These are phyloP conservation scores for Alectoris magna DNA, from an alignment of 2,797 vertebrate species.

Conservation along the genomic window DNA sequence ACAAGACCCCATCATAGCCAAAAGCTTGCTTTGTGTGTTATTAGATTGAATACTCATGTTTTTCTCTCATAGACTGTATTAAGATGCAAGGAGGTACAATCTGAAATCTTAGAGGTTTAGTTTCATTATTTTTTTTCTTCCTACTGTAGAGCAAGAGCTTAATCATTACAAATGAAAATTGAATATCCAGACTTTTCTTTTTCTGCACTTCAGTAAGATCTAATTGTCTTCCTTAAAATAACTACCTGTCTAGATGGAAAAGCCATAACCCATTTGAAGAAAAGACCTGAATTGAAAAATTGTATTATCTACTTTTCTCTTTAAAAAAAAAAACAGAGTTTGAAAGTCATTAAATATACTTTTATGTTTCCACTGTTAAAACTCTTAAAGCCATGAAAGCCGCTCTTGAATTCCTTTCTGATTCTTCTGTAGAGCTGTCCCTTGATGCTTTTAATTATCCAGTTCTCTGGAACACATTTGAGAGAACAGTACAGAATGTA, in stretches of 20 bases:
- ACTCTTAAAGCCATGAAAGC: slow-evolving; percentile 11
- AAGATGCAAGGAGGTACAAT: slow-evolving; percentile 4
- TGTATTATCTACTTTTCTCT: slow-evolving; percentile 14
- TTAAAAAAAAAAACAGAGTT: background rate
- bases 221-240: background rate
- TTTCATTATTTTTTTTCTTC: slow-evolving; percentile 23
- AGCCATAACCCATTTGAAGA: slow-evolving; percentile 14
- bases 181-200: background rate
- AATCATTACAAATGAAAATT: background rate
- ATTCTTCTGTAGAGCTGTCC: slow-evolving; percentile 18
- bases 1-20: slow-evolving; percentile 9
- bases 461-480: slow-evolving; percentile 33
- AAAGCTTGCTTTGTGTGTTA: background rate
- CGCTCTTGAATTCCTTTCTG: background rate
- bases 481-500: slow-evolving; percentile 51
- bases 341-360: slow-evolving; percentile 37
- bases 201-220: slow-evolving; percentile 10
- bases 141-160: background rate
- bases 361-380: slow-evolving; percentile 22
- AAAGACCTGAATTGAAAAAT: slow-evolving; percentile 34
- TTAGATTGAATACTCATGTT: background rate
- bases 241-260: slow-evolving; percentile 35
- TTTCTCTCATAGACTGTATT: background rate
- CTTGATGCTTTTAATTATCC: slow-evolving; percentile 43
- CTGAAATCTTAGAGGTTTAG: background rate